Base-by-base conservation (phyloP, 2,888 invertebrate species). In the Nephrotoma appendiculata region DNA sequence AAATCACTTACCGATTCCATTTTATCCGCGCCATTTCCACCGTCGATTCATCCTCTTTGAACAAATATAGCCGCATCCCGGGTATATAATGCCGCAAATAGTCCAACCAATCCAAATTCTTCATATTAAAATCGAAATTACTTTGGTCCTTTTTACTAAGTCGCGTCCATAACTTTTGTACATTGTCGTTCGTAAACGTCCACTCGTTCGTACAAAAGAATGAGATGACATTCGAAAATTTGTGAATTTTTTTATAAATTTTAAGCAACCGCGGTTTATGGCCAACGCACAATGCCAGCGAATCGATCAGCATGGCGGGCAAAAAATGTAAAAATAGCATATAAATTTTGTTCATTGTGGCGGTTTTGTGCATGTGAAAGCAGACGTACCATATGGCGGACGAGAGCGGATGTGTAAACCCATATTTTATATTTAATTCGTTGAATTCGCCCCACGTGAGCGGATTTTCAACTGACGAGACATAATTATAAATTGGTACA, bases 401-500 rank as follows among this genome's bases (percentile, higher is more conserved):
- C 0, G 91, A 92, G 0, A 95, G 93, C 0, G 96, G 96, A 52
- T 92, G 93, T 57, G 91, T 89, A 0, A 91, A 88, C 0, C 94
- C 93, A 87, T 94, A 92, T 9, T 91, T 90, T 88, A 93, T 88
- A 88, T 93, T 94, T 4, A 92, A 90, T 0, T 90, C 87, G 89
- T 92, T 90, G 89, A 96, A 96, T 85, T 95, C 93, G 0, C 92
- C 93, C 98, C 98, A 99, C 0, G 94, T 95, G 71, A 98, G 91
- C 0, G 95, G 94, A 89, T 97, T 97, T 87, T 96, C 94, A 0
- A 93, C 93, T 0, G 97, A 96, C 0, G 98, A 96, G 1, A 97
- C 96, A 90, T 95, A 97, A 92, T 98, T 98, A 92, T 96, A 98
- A 85, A 98, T 94, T 0, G 94, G 93, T 0, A 93, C 93, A 48